Base-by-base conservation (phyloP, 2,888 invertebrate genomes). In the Hydrotaea diabolus region DNA sequence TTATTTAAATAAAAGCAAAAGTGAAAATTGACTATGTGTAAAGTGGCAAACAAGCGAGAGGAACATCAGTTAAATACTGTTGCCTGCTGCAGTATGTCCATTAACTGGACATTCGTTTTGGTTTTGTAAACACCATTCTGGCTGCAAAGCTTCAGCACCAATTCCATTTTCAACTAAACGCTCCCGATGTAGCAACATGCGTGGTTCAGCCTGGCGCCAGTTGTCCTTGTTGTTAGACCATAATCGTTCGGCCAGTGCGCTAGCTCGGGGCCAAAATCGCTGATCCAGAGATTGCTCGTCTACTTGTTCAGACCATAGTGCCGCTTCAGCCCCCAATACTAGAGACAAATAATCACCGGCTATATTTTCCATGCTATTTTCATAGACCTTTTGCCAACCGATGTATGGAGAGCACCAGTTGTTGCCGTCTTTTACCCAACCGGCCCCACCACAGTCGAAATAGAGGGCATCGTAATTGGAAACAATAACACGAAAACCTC, bases 321-420 rank as follows among this genome's bases (percentile, higher is more conserved):
- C 94, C 0, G 96, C 97, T 91, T 97, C 97, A 0, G 95, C 95
- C 15, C 97, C 97, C 93, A 93, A 87, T 75, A 94, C 90, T 82
- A 94, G 93, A 62, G 94, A 90, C 39, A 93, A 92, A 86, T 94
- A 91, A 2, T 93, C 93, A 0, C 93, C 93, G n/a, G 94, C 94
- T 84, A 97, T 94, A 9, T 90, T 89, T 23, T 93, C 92, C 0
- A 96, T 95, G 85, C 94, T 95, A 91, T 97, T 97, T 43, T 95
- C 94, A 88, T 98, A 98, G 0, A 97, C 95, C 89, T 95, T 95
- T 91, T 97, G 97, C 97, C 97, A 98, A 2, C 97, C 96, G 88
- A 96, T 97, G 92, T 97, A 98, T 0, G 97, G 97, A 0, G 97
- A 95, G 90, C 97, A 98, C 98, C 98, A 98, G 90, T 98, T 98